Evolutionary conservation across 92 coral and sea anemone genomes (phyloP).

Genomic region (Zoanthus solanderi): DNA sequence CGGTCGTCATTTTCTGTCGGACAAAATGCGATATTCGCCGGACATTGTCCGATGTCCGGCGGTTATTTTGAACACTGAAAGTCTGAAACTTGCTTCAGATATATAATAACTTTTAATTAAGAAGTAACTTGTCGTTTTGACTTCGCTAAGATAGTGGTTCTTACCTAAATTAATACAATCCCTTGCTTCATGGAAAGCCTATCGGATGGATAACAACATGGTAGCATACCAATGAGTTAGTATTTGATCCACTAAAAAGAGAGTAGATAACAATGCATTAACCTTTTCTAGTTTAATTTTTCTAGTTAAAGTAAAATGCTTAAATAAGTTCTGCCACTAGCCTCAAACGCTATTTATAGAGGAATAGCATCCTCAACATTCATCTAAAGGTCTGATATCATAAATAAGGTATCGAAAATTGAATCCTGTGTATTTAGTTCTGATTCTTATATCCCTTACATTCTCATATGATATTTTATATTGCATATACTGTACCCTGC

Average conservation of each 20-base stretch:
- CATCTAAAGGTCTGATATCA: neutral
- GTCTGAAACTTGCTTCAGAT: neutral
- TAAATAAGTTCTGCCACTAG: neutral
- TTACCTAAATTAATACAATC: slow-evolving; percentile 28
- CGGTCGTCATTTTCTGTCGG: too few relatives aligned
- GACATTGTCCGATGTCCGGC: too few relatives aligned
- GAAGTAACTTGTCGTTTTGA: neutral
- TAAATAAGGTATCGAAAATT: neutral
- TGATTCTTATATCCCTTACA: too few relatives aligned
- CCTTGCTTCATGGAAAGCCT: slow-evolving; percentile 43
- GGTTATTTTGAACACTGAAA: too few relatives aligned
- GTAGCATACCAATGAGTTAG: slow-evolving; percentile 56
- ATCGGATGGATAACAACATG: slow-evolving; percentile 38
- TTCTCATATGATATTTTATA: too few relatives aligned
- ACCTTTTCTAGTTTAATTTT: too few relatives aligned
- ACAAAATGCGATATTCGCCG: too few relatives aligned
- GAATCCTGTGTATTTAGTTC: too few relatives aligned
- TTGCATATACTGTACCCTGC: too few relatives aligned
- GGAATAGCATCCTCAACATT: neutral
- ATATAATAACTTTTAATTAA: neutral
- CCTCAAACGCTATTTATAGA: neutral
- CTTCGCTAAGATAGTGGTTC: neutral
- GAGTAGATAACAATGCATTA: neutral
- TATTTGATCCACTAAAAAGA: slow-evolving; percentile 45
- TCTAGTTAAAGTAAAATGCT: too few relatives aligned